Percentiles rank a stretch among this genome's conserved stretches.
Conservation (phyloP, 1,140 invertebrate species). For the Thereuonema tuberculata region DNA sequence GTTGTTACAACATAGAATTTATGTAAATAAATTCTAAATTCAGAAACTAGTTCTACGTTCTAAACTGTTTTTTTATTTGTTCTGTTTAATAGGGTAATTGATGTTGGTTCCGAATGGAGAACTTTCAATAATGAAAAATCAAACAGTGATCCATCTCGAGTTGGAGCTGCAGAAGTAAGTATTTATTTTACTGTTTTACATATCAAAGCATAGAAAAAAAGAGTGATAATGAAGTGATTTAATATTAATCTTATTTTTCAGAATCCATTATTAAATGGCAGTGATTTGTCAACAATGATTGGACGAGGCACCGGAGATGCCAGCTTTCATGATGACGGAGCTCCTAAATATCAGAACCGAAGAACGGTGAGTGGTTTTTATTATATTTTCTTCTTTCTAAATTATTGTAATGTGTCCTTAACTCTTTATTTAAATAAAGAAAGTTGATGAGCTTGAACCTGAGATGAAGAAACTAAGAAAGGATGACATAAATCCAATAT, state of each 20-base stretch:
- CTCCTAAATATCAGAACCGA: conserved; percentile 81
- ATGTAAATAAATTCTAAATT: no score
- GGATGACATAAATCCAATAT: no score
- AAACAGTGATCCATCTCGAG: conserved; percentile 94
- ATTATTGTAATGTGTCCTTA: conserved; percentile 3
- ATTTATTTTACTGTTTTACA: not conserved
- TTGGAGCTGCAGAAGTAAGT: conserved; percentile 53
- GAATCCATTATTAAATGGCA: conserved; percentile 88
- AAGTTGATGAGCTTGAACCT: no score
- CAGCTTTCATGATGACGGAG: conserved; percentile 68
- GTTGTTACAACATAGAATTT: no score
- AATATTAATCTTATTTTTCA: conserved; percentile 33
- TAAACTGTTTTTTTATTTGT: not conserved
- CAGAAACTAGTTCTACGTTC: no score
- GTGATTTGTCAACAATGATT: conserved; percentile 95
- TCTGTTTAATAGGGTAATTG: conserved; percentile 62
- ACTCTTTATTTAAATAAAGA: not conserved
- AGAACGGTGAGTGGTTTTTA: conserved; percentile 54
- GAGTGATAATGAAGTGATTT: not conserved
- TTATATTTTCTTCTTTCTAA: conserved; percentile 2
- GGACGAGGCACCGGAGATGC: conserved; percentile 76
- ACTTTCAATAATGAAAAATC: conserved; percentile 98
- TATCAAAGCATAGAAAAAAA: not conserved
- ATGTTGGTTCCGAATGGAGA: conserved; percentile 99
- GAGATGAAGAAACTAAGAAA: no score